A percentile compares a stretch with the other conserved stretches of the same genome.
These are phyloP conservation scores for Meloidogyne exigua DNA, from an alignment of 1,140 invertebrate genomes.

Conservation along the genomic window DNA sequence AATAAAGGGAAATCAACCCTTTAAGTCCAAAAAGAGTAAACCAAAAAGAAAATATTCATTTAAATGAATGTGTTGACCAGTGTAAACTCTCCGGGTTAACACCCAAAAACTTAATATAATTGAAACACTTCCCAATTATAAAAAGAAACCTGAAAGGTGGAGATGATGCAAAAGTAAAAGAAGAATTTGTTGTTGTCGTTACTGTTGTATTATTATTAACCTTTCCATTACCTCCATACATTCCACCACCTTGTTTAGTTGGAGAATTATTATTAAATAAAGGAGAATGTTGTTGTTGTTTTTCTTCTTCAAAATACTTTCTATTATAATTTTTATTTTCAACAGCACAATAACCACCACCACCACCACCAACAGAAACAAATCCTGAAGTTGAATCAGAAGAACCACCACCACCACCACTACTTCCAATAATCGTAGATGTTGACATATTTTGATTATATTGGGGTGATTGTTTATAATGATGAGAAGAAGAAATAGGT, in stretches of 20 bases:
- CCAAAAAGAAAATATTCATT: too few relatives aligned
- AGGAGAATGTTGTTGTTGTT: background rate
- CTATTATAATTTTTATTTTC: conserved; percentile 7
- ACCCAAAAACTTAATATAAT: too few relatives aligned
- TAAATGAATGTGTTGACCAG: too few relatives aligned
- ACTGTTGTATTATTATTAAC: background rate
- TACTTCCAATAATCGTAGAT: conserved; percentile 7
- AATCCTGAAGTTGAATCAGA: conserved; percentile 48
- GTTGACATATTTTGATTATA: conserved; percentile 17
- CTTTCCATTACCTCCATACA: background rate
- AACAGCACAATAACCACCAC: background rate
- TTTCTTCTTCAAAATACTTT: background rate
- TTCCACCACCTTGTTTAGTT: background rate
- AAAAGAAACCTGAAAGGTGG: background rate
- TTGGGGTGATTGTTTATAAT: conserved; percentile 17
- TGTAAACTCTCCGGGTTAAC: too few relatives aligned
- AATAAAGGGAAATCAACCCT: too few relatives aligned
- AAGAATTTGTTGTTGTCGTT: too few relatives aligned
- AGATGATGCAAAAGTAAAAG: background rate
- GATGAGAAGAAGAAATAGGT: conserved; percentile 3
- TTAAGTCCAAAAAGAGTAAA: too few relatives aligned
- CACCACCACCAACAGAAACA: conserved; percentile 30
- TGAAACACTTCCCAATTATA: too few relatives aligned
- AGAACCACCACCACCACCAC: conserved; percentile 29
- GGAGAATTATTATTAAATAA: conserved; percentile 4